These are phyloP conservation scores for Babyrousa celebensis DNA, from an alignment of 2,797 vertebrate genomes.

Conservation along the genomic window DNA sequence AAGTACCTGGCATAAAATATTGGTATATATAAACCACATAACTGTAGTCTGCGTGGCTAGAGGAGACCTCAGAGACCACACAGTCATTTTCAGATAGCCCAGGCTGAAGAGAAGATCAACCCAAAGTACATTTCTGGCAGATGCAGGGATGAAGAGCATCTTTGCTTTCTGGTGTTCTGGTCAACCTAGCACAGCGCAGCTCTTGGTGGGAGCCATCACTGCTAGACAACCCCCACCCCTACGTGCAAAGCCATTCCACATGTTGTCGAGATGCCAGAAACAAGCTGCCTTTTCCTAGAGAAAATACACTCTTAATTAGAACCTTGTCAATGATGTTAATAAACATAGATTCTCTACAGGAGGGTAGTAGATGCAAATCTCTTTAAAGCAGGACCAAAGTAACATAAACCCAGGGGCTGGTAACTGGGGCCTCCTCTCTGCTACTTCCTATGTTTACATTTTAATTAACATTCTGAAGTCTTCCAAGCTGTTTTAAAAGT, in stretches of 20 bases:
- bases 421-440: neutral
- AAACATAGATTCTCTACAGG: neutral
- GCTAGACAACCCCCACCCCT: neutral
- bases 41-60: neutral
- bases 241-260: neutral
- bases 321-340: neutral
- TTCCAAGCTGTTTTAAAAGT: neutral
- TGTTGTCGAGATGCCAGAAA: neutral
- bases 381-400: constrained; percentile 44
- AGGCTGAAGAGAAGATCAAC: neutral
- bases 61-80: neutral
- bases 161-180: neutral
- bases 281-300: neutral
- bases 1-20: neutral
- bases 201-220: neutral
- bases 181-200: neutral
- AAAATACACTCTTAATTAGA: neutral
- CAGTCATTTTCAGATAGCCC: neutral
- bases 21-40: accelerated
- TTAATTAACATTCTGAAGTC: constrained; percentile 7
- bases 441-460: neutral
- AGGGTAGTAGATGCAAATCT: constrained; percentile 24
- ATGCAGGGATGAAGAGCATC: constrained; percentile 53
- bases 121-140: constrained; percentile 85
- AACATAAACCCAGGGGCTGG: neutral